These are phyloP conservation scores for Xanthia icteritia DNA, from an alignment of 2,888 invertebrate genomes.

Conservation along the genomic window DNA sequence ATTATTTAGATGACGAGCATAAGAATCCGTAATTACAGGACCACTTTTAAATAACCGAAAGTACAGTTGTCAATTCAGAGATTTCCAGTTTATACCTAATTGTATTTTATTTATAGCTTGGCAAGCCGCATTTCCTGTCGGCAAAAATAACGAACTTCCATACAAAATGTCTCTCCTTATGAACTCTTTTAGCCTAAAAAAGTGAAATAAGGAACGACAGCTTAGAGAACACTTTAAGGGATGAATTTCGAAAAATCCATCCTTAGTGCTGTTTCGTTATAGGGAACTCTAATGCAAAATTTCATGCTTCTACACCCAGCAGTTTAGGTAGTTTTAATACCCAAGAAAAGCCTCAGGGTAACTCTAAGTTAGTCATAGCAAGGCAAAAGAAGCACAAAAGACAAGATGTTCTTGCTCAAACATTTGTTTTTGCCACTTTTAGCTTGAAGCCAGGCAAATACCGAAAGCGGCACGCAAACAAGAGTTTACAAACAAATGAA, in stretches of 20 bases:
- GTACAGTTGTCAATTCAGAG: background rate
- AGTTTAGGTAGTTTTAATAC: background rate
- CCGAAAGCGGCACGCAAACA: conserved; percentile 45
- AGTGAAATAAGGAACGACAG: no score
- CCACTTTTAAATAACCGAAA: background rate
- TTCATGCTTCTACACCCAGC: background rate
- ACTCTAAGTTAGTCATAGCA: conserved; percentile 8
- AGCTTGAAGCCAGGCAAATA: conserved; percentile 42
- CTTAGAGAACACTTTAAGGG: no score
- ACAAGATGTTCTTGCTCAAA: conserved; percentile 38
- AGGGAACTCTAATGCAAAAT: background rate
- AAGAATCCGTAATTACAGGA: background rate
- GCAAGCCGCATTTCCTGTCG: background rate
- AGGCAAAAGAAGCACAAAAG: conserved; percentile 15
- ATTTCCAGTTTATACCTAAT: background rate
- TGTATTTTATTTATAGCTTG: background rate
- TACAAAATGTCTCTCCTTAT: no score
- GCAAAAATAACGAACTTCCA: background rate
- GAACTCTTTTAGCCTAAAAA: no score
- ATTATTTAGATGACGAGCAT: background rate
- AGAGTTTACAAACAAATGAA: conserved; percentile 41
- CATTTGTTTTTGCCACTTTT: conserved; percentile 53
- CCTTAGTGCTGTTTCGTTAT: background rate
- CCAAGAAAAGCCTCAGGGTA: background rate
- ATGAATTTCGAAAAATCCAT: background rate